Evolutionary conservation across 2,888 invertebrate species (phyloP).

Genomic region (Icerya purchasi): DNA sequence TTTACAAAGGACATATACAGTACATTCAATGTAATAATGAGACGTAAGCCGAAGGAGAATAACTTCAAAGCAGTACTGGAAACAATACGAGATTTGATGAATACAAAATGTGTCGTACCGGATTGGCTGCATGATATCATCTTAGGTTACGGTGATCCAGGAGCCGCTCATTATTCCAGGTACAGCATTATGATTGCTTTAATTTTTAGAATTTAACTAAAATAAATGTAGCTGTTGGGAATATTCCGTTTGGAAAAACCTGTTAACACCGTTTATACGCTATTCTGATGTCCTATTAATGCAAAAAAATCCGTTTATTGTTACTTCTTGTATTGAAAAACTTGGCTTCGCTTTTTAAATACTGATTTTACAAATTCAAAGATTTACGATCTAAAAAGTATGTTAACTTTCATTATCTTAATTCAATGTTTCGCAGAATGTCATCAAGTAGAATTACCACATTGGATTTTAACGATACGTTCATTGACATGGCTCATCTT

Average conservation of each 20-base stretch:
- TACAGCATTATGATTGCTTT: too few relatives aligned
- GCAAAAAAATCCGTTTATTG: too few relatives aligned
- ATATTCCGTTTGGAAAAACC: too few relatives aligned
- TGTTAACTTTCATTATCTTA: slow-evolving; percentile 8
- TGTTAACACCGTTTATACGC: too few relatives aligned
- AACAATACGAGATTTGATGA: slow-evolving; percentile 96
- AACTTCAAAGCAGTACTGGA: slow-evolving; percentile 99
- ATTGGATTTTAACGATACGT: slow-evolving; percentile 95
- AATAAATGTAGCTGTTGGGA: too few relatives aligned
- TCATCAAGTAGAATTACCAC: slow-evolving; percentile 57
- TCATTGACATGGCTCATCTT: slow-evolving; percentile 75
- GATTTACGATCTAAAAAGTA: too few relatives aligned
- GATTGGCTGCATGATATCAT: slow-evolving; percentile 93
- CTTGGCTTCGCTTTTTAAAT: too few relatives aligned
- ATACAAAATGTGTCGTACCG: slow-evolving; percentile 92
- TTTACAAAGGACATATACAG: slow-evolving; percentile 52
- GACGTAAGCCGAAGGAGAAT: slow-evolving; percentile 98
- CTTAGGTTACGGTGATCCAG: slow-evolving; percentile 93
- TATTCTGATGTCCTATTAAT: too few relatives aligned
- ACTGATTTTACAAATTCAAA: too few relatives aligned
- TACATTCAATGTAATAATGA: slow-evolving; percentile 87
- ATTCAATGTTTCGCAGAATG: too few relatives aligned
- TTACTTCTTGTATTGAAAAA: too few relatives aligned
- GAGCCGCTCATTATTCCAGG: slow-evolving; percentile 86
- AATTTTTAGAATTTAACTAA: too few relatives aligned